Evolutionary conservation across 2,888 invertebrate genomes (phyloP).

Genomic region (Laothoe populi): DNA sequence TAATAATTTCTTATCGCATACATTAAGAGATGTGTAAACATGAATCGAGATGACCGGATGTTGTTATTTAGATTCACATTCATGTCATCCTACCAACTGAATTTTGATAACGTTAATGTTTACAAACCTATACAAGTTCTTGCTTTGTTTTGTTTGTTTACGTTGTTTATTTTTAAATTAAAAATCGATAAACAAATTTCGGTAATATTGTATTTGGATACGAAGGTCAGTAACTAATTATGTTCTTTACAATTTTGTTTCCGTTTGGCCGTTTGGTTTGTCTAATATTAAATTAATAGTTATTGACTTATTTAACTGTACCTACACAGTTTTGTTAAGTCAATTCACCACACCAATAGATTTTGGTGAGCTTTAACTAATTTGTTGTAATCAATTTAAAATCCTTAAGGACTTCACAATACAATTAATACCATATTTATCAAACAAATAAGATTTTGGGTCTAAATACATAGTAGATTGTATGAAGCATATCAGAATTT

Average conservation of each 20-base stretch:
- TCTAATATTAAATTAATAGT: no score
- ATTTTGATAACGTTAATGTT: conserved; percentile 15
- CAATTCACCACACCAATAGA: no score
- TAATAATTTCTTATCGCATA: not conserved
- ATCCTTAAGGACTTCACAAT: not conserved
- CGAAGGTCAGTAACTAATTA: no score
- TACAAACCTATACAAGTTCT: not conserved
- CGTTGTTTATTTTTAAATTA: not conserved
- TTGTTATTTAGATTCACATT: conserved; percentile 9
- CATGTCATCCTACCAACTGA: not conserved
- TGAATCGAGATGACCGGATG: conserved; percentile 8
- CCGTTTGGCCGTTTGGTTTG: no score
- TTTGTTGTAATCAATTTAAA: not conserved
- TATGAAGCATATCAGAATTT: conserved; percentile 8
- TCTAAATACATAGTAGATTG: not conserved
- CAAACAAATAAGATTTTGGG: not conserved
- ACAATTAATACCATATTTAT: not conserved
- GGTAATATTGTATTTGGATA: no score
- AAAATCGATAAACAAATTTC: no score
- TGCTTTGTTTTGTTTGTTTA: conserved; percentile 6
- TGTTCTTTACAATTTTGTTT: no score
- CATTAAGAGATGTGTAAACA: conserved; percentile 2
- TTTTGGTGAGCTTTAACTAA: no score
- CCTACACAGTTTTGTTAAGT: no score
- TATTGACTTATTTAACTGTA: no score